A percentile compares a stretch with the other conserved stretches of the same genome.
Evolutionary conservation across 2,113 vertebrate genomes (phyloP).

Genomic region (Callospermophilus lateralis): DNA sequence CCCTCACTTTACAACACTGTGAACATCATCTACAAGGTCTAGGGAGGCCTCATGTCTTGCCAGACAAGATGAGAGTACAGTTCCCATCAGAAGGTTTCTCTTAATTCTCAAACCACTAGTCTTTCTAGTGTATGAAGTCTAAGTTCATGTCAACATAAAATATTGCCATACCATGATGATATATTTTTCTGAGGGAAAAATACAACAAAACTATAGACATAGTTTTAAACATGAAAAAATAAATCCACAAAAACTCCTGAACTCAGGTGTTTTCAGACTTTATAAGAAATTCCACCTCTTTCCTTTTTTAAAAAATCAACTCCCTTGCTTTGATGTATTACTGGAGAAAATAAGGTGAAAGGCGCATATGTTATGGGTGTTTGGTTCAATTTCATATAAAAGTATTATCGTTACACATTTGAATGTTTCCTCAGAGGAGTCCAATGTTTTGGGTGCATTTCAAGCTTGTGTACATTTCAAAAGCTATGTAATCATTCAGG

Average conservation of each 20-base stretch:
- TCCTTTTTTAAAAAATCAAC: neutral
- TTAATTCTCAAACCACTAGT: slow-evolving; percentile 7
- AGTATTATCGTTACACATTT: slow-evolving; percentile 55
- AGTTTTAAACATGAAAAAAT: slow-evolving; percentile 42
- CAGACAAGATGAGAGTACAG: neutral
- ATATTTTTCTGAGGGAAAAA: neutral
- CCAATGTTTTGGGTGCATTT: slow-evolving; percentile 40
- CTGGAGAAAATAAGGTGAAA: slow-evolving; percentile 67
- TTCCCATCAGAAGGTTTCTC: slow-evolving; percentile 51
- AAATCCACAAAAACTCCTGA: slow-evolving; percentile 25
- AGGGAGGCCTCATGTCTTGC: neutral
- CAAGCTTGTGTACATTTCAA: slow-evolving; percentile 66
- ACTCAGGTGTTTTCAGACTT: slow-evolving; percentile 47
- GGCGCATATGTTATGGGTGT: neutral
- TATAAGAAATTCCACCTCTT: neutral
- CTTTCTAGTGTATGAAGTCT: neutral
- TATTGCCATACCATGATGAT: neutral
- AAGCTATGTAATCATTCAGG: slow-evolving; percentile 54
- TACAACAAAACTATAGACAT: neutral
- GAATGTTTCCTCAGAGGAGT: slow-evolving; percentile 60
- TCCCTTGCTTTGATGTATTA: slow-evolving; percentile 66
- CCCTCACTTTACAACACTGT: neutral
- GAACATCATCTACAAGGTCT: neutral
- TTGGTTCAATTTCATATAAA: slow-evolving; percentile 58
- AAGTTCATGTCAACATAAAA: neutral